Percentiles rank a stretch among this genome's conserved stretches.
Evolutionary conservation across 1,140 invertebrate genomes (phyloP).

Genomic region (Drosophila biarmipes): DNA sequence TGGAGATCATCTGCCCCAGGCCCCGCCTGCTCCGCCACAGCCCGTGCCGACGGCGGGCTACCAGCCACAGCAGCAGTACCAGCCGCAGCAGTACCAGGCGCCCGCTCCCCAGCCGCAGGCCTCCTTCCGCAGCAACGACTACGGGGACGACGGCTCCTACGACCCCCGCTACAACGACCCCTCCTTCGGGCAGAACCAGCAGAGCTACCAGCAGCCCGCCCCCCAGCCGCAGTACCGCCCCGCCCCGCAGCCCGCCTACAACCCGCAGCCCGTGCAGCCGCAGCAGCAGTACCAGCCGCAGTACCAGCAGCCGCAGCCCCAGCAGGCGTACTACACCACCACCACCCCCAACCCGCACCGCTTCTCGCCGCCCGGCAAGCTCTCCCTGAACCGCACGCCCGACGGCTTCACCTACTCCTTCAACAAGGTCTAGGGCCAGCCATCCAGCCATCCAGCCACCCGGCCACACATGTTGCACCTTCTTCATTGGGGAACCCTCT

Average conservation of each 20-base stretch:
- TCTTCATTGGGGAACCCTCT: slow-evolving; percentile 43
- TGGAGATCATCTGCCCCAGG: slow-evolving; percentile 91
- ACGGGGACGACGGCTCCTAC: slow-evolving; percentile 87
- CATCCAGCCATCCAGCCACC: slow-evolving; percentile 8
- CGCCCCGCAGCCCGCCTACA: slow-evolving; percentile 84
- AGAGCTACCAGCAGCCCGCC: slow-evolving; percentile 73
- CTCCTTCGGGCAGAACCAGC: slow-evolving; percentile 75
- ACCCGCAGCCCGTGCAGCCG: slow-evolving; percentile 68
- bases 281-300: slow-evolving; percentile 83
- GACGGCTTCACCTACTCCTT: slow-evolving; percentile 93
- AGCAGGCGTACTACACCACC: slow-evolving; percentile 84
- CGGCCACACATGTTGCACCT: slow-evolving; percentile 63
- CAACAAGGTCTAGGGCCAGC: slow-evolving; percentile 87
- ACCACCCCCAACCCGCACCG: slow-evolving; percentile 89
- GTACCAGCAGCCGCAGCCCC: slow-evolving; percentile 81
- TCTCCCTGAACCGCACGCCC: slow-evolving; percentile 92
- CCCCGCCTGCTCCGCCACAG: slow-evolving; percentile 87
- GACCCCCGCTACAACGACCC: slow-evolving; percentile 84
- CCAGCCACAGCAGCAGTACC: slow-evolving; percentile 84
- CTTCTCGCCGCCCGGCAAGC: slow-evolving; percentile 92
- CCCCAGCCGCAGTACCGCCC: slow-evolving; percentile 81
- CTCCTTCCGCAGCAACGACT: slow-evolving; percentile 85
- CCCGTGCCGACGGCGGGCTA: slow-evolving; percentile 85
- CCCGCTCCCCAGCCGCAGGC: slow-evolving; percentile 76
- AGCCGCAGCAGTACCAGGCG: slow-evolving; percentile 82